A percentile compares a stretch with the other conserved stretches of the same genome.
Conservation (phyloP, 2,797 vertebrate genomes). For the Neosilurus mollespiculum region DNA sequence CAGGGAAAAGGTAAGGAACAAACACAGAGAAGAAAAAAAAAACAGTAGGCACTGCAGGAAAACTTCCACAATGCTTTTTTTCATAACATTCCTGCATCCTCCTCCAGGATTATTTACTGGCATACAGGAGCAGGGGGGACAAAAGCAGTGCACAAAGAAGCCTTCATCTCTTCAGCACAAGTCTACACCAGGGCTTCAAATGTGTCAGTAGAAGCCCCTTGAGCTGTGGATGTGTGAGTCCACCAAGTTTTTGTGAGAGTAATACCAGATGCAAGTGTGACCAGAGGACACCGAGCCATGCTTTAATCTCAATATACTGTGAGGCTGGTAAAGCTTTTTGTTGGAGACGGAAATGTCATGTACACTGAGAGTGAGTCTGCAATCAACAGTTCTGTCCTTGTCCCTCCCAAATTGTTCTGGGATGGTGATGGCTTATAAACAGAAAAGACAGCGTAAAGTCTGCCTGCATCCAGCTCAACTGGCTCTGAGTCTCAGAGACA, state of each 20-base stretch:
- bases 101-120: slow-evolving; percentile 53
- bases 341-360: slow-evolving; percentile 27
- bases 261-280: slow-evolving; percentile 49
- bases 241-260: slow-evolving; percentile 37
- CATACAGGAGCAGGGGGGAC: slow-evolving; percentile 50
- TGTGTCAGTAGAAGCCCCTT: slow-evolving; percentile 44
- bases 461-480: slow-evolving; percentile 43
- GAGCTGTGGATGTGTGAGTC: slow-evolving; percentile 42
- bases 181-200: slow-evolving; percentile 39
- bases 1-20: slow-evolving; percentile 63
- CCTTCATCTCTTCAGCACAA: slow-evolving; percentile 53
- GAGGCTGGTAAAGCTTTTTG: slow-evolving; percentile 51
- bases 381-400: slow-evolving; percentile 40
- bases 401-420: slow-evolving; percentile 31
- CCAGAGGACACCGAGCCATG: slow-evolving; percentile 45
- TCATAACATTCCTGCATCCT: slow-evolving; percentile 54
- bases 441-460: slow-evolving; percentile 44
- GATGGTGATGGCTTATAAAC: slow-evolving; percentile 55
- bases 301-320: slow-evolving; percentile 48
- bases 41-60: slow-evolving; percentile 65
- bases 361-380: slow-evolving; percentile 18
- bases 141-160: slow-evolving; percentile 54
- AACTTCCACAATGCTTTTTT: slow-evolving; percentile 54
- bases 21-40: slow-evolving; percentile 67
- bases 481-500: slow-evolving; percentile 34